phyloP scores from a whole-genome alignment of 2,888 invertebrate species.

The Melipona bicolor region DNA sequence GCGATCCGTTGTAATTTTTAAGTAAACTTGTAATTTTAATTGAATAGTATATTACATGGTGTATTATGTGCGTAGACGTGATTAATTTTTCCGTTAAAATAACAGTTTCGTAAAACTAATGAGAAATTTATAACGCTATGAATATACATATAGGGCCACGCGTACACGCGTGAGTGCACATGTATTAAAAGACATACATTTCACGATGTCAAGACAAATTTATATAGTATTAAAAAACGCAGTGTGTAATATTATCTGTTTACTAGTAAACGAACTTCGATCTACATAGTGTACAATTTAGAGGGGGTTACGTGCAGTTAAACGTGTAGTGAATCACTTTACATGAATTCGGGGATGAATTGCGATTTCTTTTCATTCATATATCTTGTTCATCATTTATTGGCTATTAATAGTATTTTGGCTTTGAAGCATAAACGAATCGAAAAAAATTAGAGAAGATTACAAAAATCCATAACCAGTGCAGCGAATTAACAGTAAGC shows the following conservation, averaged over 20 bases:
- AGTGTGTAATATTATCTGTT: not conserved
- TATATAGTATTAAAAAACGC: no score
- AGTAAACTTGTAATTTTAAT: not conserved
- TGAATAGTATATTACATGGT: not conserved
- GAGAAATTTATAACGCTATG: not conserved
- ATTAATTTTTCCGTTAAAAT: not conserved
- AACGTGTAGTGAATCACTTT: not conserved
- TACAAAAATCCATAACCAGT: not conserved
- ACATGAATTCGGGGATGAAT: not conserved
- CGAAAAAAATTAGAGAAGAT: not conserved
- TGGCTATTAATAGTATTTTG: not conserved
- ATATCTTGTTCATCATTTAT: not conserved
- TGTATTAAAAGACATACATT: not conserved
- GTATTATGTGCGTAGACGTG: not conserved
- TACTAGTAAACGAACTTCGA: not conserved
- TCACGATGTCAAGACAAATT: not conserved
- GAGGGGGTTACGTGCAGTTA: not conserved
- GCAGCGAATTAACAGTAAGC: not conserved
- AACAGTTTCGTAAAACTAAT: conserved; percentile 1
- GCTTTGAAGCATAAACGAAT: not conserved
- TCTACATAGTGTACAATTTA: not conserved
- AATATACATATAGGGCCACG: not conserved
- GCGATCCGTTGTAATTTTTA: not conserved
- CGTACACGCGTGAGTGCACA: not conserved
- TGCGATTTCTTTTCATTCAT: not conserved